Conservation (phyloP, 2,888 invertebrate species). For the Caenorhabditis doughertyi region DNA sequence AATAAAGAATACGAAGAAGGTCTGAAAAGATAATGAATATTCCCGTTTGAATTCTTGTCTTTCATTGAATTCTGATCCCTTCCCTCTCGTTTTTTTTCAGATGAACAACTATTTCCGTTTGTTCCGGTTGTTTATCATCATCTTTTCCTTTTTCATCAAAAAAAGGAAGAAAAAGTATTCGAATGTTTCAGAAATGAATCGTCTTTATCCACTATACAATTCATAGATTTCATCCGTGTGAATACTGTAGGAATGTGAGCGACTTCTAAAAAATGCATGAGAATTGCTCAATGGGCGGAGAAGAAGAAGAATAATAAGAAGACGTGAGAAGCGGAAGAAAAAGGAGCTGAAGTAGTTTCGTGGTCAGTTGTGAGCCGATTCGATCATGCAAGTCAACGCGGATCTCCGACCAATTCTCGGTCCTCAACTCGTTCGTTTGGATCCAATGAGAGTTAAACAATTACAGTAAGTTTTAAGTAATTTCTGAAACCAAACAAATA, state of each 20-base stretch:
- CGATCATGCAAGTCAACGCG: conserved; percentile 75
- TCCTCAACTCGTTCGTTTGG: conserved; percentile 75
- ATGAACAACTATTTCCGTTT: neutral
- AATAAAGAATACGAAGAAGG: neutral
- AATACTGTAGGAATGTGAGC: conserved; percentile 27
- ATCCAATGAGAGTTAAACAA: conserved; percentile 77
- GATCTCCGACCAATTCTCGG: conserved; percentile 79
- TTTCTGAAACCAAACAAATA: neutral
- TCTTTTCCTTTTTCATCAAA: neutral
- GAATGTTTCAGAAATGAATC: conserved; percentile 60
- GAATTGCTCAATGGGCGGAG: conserved; percentile 43
- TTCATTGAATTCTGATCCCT: conserved; percentile 12
- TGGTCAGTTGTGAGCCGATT: conserved; percentile 41
- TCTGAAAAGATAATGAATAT: neutral
- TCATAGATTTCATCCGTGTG: conserved; percentile 32
- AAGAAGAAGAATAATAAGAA: conserved; percentile 1
- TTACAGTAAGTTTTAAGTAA: conserved; percentile 68
- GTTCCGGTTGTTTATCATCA: conserved; percentile 12
- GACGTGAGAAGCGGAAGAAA: neutral
- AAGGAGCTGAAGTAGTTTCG: too few relatives aligned
- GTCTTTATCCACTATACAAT: conserved; percentile 21
- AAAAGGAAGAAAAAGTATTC: conserved; percentile 9
- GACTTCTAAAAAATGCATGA: conserved; percentile 54
- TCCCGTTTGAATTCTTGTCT: conserved; percentile 12
- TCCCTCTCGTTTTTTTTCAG: neutral